These are phyloP conservation scores for Calephelis virginiensis DNA, from an alignment of 1,140 invertebrate species.

Conservation along the genomic window DNA sequence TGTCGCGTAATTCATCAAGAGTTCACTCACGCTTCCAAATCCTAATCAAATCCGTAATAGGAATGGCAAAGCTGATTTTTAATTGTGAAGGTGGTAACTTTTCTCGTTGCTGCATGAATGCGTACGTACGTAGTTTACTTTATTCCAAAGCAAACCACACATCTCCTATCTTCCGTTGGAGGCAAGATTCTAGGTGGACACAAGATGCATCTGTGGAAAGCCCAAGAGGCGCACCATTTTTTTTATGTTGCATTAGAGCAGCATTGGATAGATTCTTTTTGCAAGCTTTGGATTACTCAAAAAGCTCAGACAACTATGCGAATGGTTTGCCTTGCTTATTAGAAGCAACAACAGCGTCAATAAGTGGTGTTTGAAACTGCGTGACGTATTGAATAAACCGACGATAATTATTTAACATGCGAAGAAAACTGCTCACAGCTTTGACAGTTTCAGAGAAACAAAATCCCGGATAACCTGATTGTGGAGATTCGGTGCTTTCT, in stretches of 20 bases:
- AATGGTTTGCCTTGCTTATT: slow-evolving; percentile 8
- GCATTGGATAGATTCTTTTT: slow-evolving; percentile 4
- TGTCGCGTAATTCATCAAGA: too few species aligned
- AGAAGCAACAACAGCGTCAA: background rate
- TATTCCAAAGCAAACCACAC: slow-evolving; percentile 30
- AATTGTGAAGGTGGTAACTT: slow-evolving; percentile 27
- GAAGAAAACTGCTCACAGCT: slow-evolving; percentile 20
- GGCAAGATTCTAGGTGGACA: slow-evolving; percentile 46
- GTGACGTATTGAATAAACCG: slow-evolving; percentile 22
- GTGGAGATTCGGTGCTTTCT: slow-evolving; percentile 14
- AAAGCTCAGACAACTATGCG: slow-evolving; percentile 12
- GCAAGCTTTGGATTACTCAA: slow-evolving; percentile 7
- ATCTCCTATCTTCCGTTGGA: slow-evolving; percentile 41
- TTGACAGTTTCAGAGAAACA: slow-evolving; percentile 17
- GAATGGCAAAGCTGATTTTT: slow-evolving; percentile 25
- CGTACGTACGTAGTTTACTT: slow-evolving; percentile 58
- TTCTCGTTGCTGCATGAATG: slow-evolving; percentile 39
- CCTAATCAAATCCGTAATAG: slow-evolving; percentile 22
- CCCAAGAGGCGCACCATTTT: slow-evolving; percentile 20
- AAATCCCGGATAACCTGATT: slow-evolving; percentile 18
- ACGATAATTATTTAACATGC: slow-evolving; percentile 18
- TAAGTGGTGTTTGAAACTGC: slow-evolving; percentile 8
- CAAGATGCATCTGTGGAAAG: slow-evolving; percentile 57
- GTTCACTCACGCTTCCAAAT: too few species aligned
- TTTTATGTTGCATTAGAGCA: slow-evolving; percentile 15